Conservation (phyloP, 2,888 invertebrate species). For the Amphiduros pacificus region DNA sequence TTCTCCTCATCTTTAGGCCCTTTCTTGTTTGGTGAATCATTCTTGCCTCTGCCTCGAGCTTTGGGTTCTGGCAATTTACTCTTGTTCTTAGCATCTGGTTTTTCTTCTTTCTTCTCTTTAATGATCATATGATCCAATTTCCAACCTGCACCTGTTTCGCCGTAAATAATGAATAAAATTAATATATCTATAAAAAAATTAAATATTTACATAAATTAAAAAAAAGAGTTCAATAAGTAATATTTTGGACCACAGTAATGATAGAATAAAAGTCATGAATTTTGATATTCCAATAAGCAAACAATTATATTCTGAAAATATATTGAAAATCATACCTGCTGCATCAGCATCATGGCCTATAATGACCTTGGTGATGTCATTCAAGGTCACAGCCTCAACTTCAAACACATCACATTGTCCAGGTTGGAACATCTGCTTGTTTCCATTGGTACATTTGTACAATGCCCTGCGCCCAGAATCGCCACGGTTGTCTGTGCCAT, state of each 20-base stretch:
- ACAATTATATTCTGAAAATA: too few species aligned
- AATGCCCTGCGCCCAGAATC: constrained; percentile 32
- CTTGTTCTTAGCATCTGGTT: background rate
- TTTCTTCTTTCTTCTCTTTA: background rate
- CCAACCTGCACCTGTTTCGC: background rate
- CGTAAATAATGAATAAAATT: background rate
- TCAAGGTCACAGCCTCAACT: constrained; percentile 50
- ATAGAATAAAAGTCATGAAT: too few species aligned
- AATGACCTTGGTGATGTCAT: constrained; percentile 41
- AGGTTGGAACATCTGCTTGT: constrained; percentile 22
- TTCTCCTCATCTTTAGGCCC: constrained; percentile 16
- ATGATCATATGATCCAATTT: background rate
- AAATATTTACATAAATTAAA: background rate
- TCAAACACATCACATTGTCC: constrained; percentile 50
- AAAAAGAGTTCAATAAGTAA: background rate
- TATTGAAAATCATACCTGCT: constrained; percentile 23
- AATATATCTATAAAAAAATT: background rate
- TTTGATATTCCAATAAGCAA: too few species aligned
- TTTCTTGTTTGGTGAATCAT: background rate
- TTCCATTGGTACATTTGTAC: constrained; percentile 19
- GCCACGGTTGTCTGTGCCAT: constrained; percentile 30
- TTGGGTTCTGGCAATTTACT: background rate
- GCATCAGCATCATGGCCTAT: constrained; percentile 46
- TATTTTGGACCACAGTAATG: background rate
- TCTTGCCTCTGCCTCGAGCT: background rate